These are phyloP conservation scores for Corythoichthys haematopterus DNA, from an alignment of 2,113 vertebrate genomes.

Conservation along the genomic window DNA sequence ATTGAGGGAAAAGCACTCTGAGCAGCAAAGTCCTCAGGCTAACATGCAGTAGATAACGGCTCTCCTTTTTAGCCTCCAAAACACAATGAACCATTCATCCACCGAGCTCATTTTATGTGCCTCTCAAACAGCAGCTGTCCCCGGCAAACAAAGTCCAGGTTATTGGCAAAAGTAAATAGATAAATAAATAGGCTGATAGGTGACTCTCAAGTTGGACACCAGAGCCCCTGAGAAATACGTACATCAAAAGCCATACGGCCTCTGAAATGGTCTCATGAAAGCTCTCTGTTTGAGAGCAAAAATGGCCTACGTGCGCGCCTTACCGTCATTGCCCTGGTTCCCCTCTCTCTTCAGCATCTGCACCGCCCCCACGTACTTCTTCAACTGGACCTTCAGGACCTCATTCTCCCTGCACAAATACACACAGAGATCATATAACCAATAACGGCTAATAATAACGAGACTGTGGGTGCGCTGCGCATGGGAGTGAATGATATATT, in stretches of 20 bases:
- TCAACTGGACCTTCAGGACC: conserved; percentile 96
- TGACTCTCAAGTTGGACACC: conserved; percentile 15
- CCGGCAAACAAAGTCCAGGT: conserved; percentile 43
- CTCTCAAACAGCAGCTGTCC: conserved; percentile 49
- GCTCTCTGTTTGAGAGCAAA: conserved; percentile 28
- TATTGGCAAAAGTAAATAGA: conserved; percentile 14
- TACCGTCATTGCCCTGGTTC: conserved; percentile 84
- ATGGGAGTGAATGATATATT: neutral
- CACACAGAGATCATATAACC: conserved; percentile 14
- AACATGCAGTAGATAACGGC: conserved; percentile 32
- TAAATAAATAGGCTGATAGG: conserved; percentile 2
- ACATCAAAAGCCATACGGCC: conserved; percentile 12
- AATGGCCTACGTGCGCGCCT: conserved; percentile 36
- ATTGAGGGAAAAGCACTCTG: too few species aligned
- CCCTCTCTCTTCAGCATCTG: conserved; percentile 98
- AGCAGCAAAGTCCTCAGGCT: conserved; percentile 27
- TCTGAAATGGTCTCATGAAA: conserved; percentile 28
- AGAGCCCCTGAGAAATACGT: conserved; percentile 16
- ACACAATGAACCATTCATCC: conserved; percentile 59
- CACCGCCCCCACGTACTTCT: conserved; percentile 98
- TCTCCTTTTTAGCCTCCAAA: conserved; percentile 30
- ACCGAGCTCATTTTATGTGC: conserved; percentile 51
- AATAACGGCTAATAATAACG: neutral
- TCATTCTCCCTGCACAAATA: conserved; percentile 87
- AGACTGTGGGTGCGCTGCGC: neutral